These are phyloP conservation scores for Shargacucullia verbasci DNA, from an alignment of 2,888 invertebrate genomes.

Conservation along the genomic window DNA sequence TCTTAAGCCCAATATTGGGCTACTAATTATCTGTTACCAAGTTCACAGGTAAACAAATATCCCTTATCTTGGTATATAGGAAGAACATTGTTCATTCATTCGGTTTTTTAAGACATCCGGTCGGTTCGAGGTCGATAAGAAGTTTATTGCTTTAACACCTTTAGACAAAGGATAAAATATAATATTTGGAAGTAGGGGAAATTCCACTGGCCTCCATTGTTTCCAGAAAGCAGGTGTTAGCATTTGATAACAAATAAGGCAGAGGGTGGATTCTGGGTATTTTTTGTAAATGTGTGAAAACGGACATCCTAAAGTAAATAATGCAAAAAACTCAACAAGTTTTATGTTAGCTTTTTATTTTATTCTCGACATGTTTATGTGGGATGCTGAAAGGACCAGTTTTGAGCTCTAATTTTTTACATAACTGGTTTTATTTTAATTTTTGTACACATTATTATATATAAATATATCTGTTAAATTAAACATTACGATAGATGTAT, in stretches of 20 bases:
- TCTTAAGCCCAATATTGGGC: background rate
- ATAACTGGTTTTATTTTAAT: background rate
- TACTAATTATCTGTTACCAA: slow-evolving; percentile 14
- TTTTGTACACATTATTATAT: no score
- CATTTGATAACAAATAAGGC: slow-evolving; percentile 32
- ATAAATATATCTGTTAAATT: no score
- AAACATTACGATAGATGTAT: no score
- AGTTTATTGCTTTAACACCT: slow-evolving; percentile 63
- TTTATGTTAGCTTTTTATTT: no score
- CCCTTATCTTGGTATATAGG: slow-evolving; percentile 24
- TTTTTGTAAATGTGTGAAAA: slow-evolving; percentile 2
- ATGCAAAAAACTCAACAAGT: no score
- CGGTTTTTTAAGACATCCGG: slow-evolving; percentile 53
- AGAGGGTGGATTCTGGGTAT: slow-evolving; percentile 24
- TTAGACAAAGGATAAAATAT: slow-evolving; percentile 56
- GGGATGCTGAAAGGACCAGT: no score
- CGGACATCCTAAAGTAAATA: background rate
- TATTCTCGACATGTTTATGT: no score
- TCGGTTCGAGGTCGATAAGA: slow-evolving; percentile 49
- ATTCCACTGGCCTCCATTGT: slow-evolving; percentile 44
- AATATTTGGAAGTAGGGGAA: slow-evolving; percentile 42
- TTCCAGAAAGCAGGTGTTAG: slow-evolving; percentile 46
- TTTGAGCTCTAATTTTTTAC: background rate
- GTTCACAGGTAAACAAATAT: slow-evolving; percentile 23
- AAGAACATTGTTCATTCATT: slow-evolving; percentile 41